Evolutionary conservation across 2,888 invertebrate genomes (phyloP).

Genomic region (Tholera decimalis): DNA sequence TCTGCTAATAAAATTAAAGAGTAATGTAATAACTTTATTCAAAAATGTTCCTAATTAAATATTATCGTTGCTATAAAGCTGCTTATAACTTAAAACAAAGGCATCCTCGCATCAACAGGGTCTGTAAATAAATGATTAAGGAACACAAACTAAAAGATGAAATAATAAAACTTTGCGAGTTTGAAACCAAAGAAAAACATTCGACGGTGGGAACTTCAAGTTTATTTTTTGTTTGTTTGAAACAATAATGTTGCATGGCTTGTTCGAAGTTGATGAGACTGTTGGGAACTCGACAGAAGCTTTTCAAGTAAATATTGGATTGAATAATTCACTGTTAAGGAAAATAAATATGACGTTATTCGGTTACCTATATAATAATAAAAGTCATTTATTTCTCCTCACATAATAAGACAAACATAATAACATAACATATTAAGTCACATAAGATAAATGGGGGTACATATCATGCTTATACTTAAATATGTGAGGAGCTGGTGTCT

Average conservation of each 20-base stretch:
- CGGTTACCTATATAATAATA: too few species aligned
- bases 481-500: too few species aligned
- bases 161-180: conserved; percentile 61
- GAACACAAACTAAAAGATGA: conserved; percentile 52
- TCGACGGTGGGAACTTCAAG: conserved; percentile 29
- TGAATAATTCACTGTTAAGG: background rate
- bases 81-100: conserved; percentile 13
- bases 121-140: conserved; percentile 45
- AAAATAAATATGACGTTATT: background rate
- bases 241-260: conserved; percentile 42
- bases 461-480: too few species aligned
- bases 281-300: conserved; percentile 27
- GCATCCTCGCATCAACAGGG: conserved; percentile 7
- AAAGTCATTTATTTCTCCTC: too few species aligned
- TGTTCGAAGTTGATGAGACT: conserved; percentile 6
- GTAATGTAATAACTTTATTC: background rate
- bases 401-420: too few species aligned
- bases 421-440: too few species aligned
- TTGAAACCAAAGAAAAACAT: conserved; percentile 56
- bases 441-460: too few species aligned
- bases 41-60: background rate
- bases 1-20: too few species aligned
- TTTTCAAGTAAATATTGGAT: background rate
- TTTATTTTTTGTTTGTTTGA: conserved; percentile 57
- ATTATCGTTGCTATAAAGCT: background rate